Evolutionary conservation across 1,140 invertebrate genomes (phyloP), one percentile per base, ranked within the genome.

Genomic region (Pentalonia nigronervosa): DNA sequence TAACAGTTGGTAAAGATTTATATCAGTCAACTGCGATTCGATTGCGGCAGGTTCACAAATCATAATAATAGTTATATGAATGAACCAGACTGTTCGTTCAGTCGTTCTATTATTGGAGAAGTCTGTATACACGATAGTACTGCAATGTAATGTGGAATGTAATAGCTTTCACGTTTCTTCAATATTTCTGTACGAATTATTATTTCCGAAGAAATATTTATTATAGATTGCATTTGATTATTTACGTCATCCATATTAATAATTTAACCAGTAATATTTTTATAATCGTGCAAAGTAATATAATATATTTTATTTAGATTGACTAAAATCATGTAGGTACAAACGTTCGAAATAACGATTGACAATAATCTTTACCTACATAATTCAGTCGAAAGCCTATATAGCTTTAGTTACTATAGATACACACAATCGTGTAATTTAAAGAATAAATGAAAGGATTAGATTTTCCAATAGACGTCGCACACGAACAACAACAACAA

Each of bases 1-100:
- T 9, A 41, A 84, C 83, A 41, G 23, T 84, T 84, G 83, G 83
- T 41, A 84, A 84, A 84, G 34, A 84, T 84, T 84, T 84, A 84
- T 84, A n/a, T 17, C 36, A 41, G 83, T 84, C 41, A 45, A 84
- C 21, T 41, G 41, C 1, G 45, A 45, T 25, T 84, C 23, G 8
- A 41, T 84, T 84, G 81, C 81, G 81, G 81, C 20, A 84, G 81
- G 81, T 84, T 41, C 81, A 41, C 9, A 41, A 41, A 21, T 36
- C 21, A 41, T 41, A 84, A 41, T 41, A 84, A 41, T 84, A 23
- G 34, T 84, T 23, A 21, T 53, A 23, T 23, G 36, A 36, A 21
- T 41, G 21, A 83, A 8, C 2, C 36, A 36, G 17, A 36, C 9
- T 36, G 81, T 41, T 41, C 36, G 81, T 83, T 83, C 20, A 76